phyloP scores from a whole-genome alignment of 2,797 vertebrate genomes.

The Propithecus perrieri region DNA sequence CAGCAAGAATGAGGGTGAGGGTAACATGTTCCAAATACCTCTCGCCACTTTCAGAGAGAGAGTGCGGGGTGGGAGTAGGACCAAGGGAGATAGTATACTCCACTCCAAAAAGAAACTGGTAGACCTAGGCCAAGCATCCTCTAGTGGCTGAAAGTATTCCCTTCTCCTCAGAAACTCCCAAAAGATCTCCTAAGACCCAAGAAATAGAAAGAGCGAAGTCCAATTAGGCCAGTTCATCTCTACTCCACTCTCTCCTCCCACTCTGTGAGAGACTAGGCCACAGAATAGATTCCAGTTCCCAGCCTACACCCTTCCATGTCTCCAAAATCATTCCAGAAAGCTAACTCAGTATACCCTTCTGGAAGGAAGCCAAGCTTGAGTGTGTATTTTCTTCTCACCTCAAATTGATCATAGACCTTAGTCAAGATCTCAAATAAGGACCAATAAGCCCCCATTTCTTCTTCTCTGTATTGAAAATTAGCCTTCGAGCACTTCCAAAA shows the following conservation, averaged over 20 bases:
- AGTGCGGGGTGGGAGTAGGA: neutral
- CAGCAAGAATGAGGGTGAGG: neutral
- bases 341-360: neutral
- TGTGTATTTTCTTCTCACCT: neutral
- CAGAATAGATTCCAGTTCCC: neutral
- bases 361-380: neutral
- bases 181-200: neutral
- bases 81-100: neutral
- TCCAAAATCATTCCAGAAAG: constrained; percentile 16
- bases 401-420: neutral
- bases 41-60: neutral
- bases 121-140: neutral
- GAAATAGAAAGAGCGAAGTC: neutral
- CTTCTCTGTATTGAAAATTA: constrained; percentile 17
- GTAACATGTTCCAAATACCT: neutral
- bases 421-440: neutral
- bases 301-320: neutral
- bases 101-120: neutral
- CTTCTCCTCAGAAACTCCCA: neutral
- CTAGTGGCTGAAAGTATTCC: neutral
- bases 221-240: neutral
- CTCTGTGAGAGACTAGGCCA: neutral
- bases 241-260: neutral
- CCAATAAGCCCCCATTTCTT: neutral
- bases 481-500: constrained; percentile 33